Percentiles rank a stretch among this genome's conserved stretches.
These are phyloP conservation scores for Meiosimyza platycephala DNA, from an alignment of 2,888 invertebrate genomes.

Conservation along the genomic window DNA sequence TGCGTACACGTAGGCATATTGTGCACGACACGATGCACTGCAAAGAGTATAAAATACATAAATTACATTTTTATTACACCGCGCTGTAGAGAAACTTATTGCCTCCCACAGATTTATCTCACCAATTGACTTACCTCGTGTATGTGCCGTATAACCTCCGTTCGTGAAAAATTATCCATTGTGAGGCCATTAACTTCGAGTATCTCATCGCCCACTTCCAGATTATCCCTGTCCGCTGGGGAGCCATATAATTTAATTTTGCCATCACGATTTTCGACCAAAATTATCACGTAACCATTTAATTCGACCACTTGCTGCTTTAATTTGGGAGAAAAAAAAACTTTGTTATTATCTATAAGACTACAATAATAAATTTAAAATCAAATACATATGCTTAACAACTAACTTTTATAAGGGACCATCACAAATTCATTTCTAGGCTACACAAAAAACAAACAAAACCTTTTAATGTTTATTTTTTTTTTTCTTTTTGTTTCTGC, in stretches of 20 bases:
- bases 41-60: conserved; percentile 65
- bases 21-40: conserved; percentile 97
- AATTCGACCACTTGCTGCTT: conserved; percentile 81
- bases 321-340: conserved; percentile 18
- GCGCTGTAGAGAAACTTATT: not conserved
- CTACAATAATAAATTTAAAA: not conserved
- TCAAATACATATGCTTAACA: conserved; percentile 25
- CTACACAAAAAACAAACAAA: too few relatives aligned
- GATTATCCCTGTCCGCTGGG: conserved; percentile 91
- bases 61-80: not conserved
- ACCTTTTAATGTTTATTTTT: too few relatives aligned
- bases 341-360: conserved; percentile 6
- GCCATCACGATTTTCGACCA: conserved; percentile 93
- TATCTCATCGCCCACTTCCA: conserved; percentile 97
- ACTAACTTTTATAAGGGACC: conserved; percentile 30
- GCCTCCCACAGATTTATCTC: not conserved
- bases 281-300: conserved; percentile 94
- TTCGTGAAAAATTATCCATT: conserved; percentile 90
- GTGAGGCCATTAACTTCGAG: conserved; percentile 95
- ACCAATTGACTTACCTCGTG: conserved; percentile 80
- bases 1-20: conserved; percentile 92
- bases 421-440: too few relatives aligned
- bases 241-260: conserved; percentile 94
- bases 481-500: too few relatives aligned
- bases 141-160: conserved; percentile 93